Evolutionary conservation across 2,113 vertebrate species (phyloP), one percentile per base, ranked within the genome.

Genomic region (Chlorocebus sabaeus): DNA sequence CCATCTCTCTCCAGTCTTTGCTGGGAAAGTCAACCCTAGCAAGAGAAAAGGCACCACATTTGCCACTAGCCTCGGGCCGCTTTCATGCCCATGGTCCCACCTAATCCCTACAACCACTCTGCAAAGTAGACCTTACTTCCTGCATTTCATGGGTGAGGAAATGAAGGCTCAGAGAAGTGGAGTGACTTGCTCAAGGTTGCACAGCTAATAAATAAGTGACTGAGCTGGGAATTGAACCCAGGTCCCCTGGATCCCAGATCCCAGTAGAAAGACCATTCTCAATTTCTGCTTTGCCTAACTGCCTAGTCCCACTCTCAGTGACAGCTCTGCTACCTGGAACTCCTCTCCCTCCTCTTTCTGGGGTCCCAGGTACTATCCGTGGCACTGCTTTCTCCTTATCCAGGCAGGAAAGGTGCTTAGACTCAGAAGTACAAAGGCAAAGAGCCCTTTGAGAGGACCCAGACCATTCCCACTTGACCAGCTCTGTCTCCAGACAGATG

Each of bases 161-260:
- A 95, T 86, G 70, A 67, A 96, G 95, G 90, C 81, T 82, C 97
- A 98, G 83, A 30, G 89, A 96, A 79, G 93, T 93, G 93, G 95
- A 96, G 95, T 30, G 92, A 98, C 88, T 86, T 79, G 68, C 64
- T 97, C 95, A 98, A 93, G 95, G 95, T 97, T 96, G 93, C 97
- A 97, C 70, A 95, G 88, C 86, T 85, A 86, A 23, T 6, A 68
- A 38, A 16, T 8, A 61, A 38, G 61, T 27, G 76, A 32, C 38
- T 68, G 95, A 87, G 78, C 68, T 91, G 95, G 93, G 83, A 93
- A 96, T 98, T 88, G 97, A 97, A 98, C 95, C 79, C 93, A 0
- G 35, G 84, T 73, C 30, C 78, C 55, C 73, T 93, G 98, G 97
- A 81, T 90, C 87, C 87, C 93, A 91, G 67, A n/a, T 81, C 20